Evolutionary conservation across 2,888 invertebrate genomes (phyloP), one percentile per base, ranked within the genome.

Genomic region (Magallana nippona): DNA sequence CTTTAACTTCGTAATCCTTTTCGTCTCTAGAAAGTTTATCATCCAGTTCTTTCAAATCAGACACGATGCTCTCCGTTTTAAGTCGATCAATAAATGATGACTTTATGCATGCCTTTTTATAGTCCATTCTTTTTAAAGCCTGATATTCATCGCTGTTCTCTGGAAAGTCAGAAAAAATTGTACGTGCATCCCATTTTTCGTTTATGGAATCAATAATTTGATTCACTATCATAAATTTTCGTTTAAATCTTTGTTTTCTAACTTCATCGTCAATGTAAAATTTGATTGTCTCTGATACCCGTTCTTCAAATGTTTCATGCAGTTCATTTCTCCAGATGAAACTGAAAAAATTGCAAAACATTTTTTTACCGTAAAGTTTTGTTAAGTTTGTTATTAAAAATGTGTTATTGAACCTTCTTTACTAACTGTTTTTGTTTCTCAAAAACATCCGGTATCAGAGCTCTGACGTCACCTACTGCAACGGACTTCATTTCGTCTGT

Each of bases 371-470:
- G 44, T 44, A 44, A 44, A 44, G 0, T 3, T 44, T 44, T 44
- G 44, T 44, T 8, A 0, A 44, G 3, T 44, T 11, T n/a, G 1
- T 60, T 60, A 60, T n/a, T 1, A 15, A n/a, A 8, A 60, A 10
- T n/a, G n/a, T 60, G 17, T n/a, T n/a, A 8, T 60, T 17, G n/a
- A 60, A 60, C 19, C 22, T 3, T 19, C 10, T 0, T 19, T 19
- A 22, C 62, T 62, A 81, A 87, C 87, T 22, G 63, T 55, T 86
- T 85, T 81, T 83, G 84, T 27, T 44, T 84, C 77, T 86, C 84
- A 32, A 86, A 87, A 8, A 87, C 87, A 32, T 87, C 86, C n/a
- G 86, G 87, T 27, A 87, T 80, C 10, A 86, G 79, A 13, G 85
- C 83, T 11, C 63, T 85, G n/a, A 87, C 86, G 32, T 87, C 87